A percentile compares a stretch with the other conserved stretches of the same genome.
Conservation (phyloP, 2,797 vertebrate species). For the Sandelia bainsii region DNA sequence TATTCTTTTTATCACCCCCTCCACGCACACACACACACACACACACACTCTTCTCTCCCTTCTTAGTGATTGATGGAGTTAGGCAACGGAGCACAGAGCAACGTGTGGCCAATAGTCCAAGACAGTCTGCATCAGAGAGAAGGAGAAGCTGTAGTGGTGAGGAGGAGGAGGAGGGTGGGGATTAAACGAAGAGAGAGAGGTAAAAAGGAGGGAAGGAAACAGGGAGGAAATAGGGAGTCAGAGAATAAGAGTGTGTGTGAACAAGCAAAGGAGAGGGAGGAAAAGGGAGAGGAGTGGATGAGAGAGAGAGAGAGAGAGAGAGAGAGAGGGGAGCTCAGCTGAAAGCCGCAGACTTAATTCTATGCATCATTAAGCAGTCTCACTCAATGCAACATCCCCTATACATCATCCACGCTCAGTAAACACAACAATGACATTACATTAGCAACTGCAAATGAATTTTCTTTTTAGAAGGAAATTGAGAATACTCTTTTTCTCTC, state of each 20-base stretch:
- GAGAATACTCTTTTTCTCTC: constrained; percentile 91
- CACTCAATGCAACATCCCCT: constrained; percentile 96
- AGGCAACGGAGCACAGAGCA: constrained; percentile 84
- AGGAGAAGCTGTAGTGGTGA: constrained; percentile 67
- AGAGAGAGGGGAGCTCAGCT: constrained; percentile 91
- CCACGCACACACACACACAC: constrained; percentile 35
- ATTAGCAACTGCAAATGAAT: constrained; percentile 99
- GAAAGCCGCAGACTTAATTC: constrained; percentile 98
- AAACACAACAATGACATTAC: constrained; percentile 99
- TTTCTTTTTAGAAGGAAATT: constrained; percentile 99
- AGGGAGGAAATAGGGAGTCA: constrained; percentile 55
- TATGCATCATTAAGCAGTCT: constrained; percentile 99
- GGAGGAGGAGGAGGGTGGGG: constrained; percentile 56
- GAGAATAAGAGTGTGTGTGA: constrained; percentile 48
- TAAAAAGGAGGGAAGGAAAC: constrained; percentile 67
- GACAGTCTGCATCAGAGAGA: constrained; percentile 80
- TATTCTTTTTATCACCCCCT: constrained; percentile 63
- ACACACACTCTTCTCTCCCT: constrained; percentile 66
- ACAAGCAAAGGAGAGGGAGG: constrained; percentile 43
- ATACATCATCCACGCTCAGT: constrained; percentile 99
- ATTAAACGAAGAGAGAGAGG: constrained; percentile 75
- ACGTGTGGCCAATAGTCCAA: constrained; percentile 86
- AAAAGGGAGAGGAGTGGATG: constrained; percentile 49
- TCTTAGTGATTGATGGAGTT: constrained; percentile 86
- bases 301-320: constrained; percentile 61